A percentile compares a stretch with the other conserved stretches of the same genome.
Conservation (phyloP, 53 echinoderm and acorn worm genomes). For the Pentamera pediparva region DNA sequence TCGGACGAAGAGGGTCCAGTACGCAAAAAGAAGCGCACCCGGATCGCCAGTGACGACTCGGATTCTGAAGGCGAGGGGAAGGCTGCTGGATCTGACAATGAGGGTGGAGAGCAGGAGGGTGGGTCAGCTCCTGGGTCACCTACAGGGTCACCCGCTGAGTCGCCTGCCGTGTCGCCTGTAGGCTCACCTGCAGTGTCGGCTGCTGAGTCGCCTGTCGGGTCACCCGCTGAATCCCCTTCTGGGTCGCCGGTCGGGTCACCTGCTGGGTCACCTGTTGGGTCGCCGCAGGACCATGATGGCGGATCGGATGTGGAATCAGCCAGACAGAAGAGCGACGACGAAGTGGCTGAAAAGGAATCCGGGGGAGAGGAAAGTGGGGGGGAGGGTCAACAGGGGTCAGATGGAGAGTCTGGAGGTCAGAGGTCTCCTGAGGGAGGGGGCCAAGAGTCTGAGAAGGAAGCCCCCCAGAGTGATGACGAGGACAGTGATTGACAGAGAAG, state of each 20-base stretch:
- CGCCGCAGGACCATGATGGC: slow-evolving; percentile 19
- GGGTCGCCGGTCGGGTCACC: slow-evolving; percentile 9
- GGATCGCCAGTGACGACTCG: slow-evolving; percentile 32
- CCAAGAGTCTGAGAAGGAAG: slow-evolving; percentile 36
- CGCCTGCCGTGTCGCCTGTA: slow-evolving; percentile 4
- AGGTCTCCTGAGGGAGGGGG: slow-evolving; percentile 1
- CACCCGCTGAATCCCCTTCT: not conserved
- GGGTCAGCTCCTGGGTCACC: slow-evolving; percentile 19
- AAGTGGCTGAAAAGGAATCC: not conserved
- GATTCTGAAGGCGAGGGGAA: slow-evolving; percentile 35
- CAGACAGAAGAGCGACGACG: slow-evolving; percentile 30
- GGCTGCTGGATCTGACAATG: slow-evolving; percentile 35
- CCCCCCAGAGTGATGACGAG: slow-evolving; percentile 35
- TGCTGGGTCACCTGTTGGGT: slow-evolving; percentile 15
- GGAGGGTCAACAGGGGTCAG: slow-evolving; percentile 22
- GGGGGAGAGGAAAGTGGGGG: slow-evolving; percentile 14
- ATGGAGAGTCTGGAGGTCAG: slow-evolving; percentile 23
- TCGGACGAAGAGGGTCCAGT: slow-evolving; percentile 16
- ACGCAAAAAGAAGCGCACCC: slow-evolving; percentile 29
- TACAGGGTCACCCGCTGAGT: not conserved
- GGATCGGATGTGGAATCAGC: slow-evolving; percentile 16
- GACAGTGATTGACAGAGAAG: slow-evolving; percentile 31
- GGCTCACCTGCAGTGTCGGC: not conserved
- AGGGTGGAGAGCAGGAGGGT: not conserved
- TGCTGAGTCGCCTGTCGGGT: not conserved